Evolutionary conservation across 2,888 invertebrate species (phyloP).

Genomic region (Agonum fuliginosum): DNA sequence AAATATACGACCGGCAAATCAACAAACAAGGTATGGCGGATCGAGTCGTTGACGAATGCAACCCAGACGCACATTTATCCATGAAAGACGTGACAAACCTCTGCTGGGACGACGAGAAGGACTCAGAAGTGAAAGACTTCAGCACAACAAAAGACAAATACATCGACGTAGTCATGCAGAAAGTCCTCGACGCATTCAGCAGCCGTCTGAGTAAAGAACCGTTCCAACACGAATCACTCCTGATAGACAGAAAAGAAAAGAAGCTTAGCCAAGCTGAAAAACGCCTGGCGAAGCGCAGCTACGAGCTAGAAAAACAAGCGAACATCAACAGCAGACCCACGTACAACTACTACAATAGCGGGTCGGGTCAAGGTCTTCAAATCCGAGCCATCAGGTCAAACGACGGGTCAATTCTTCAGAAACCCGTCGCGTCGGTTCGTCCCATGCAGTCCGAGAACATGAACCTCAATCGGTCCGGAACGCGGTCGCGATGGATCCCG

Average conservation of each 20-base stretch:
- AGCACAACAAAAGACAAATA: slow-evolving; percentile 83
- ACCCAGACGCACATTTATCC: slow-evolving; percentile 94
- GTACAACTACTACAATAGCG: slow-evolving; percentile 71
- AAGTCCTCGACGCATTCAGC: slow-evolving; percentile 79
- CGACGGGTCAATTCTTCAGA: slow-evolving; percentile 47
- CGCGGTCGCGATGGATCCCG: slow-evolving; percentile 83
- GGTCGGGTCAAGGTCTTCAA: slow-evolving; percentile 52
- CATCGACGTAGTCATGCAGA: slow-evolving; percentile 88
- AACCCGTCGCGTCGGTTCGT: slow-evolving; percentile 79
- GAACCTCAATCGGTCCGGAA: slow-evolving; percentile 70
- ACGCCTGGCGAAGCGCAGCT: slow-evolving; percentile 91
- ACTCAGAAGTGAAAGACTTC: slow-evolving; percentile 85
- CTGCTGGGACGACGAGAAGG: slow-evolving; percentile 92
- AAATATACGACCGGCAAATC: slow-evolving; percentile 98
- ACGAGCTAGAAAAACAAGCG: slow-evolving; percentile 95
- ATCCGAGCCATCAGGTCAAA: slow-evolving; percentile 53
- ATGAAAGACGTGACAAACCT: slow-evolving; percentile 92
- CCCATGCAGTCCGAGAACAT: slow-evolving; percentile 84
- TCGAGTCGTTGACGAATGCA: slow-evolving; percentile 97
- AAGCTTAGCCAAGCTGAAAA: slow-evolving; percentile 96
- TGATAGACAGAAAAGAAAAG: slow-evolving; percentile 96
- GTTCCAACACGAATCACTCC: slow-evolving; percentile 95
- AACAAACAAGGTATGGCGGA: slow-evolving; percentile 98
- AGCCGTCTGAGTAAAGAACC: slow-evolving; percentile 86
- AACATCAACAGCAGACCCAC: slow-evolving; percentile 78